Percentiles rank a stretch among this genome's conserved stretches.
phyloP scores from a whole-genome alignment of 2,888 invertebrate species.

The Drosophila neotestacea region DNA sequence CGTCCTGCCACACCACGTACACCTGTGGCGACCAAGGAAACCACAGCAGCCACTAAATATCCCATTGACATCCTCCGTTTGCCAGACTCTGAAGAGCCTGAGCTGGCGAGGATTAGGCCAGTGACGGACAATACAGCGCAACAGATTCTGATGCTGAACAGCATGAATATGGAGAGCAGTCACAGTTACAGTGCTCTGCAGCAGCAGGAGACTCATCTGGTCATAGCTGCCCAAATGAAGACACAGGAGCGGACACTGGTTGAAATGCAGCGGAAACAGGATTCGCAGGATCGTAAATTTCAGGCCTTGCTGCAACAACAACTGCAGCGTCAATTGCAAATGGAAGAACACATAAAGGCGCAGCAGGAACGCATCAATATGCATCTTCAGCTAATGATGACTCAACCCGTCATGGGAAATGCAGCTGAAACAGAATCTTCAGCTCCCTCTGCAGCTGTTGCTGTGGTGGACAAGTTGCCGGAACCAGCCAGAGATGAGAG shows the following conservation, averaged over 20 bases:
- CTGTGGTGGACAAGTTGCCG: neutral
- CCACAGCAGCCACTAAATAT: constrained; percentile 27
- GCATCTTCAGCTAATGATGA: constrained; percentile 84
- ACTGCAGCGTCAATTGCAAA: constrained; percentile 82
- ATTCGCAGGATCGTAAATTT: constrained; percentile 83
- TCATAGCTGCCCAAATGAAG: constrained; percentile 83
- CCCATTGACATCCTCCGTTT: constrained; percentile 54
- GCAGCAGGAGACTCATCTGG: constrained; percentile 84
- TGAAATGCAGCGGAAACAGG: constrained; percentile 84
- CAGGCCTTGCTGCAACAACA: constrained; percentile 83
- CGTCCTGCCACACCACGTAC: constrained; percentile 44
- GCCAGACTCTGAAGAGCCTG: constrained; percentile 46
- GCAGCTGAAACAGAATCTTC: neutral
- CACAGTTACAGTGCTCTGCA: constrained; percentile 78
- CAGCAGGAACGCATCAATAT: constrained; percentile 85
- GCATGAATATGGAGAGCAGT: constrained; percentile 78
- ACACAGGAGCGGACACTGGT: constrained; percentile 82
- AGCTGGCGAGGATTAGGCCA: constrained; percentile 4
- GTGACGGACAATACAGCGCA: constrained; percentile 52
- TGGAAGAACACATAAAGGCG: constrained; percentile 83
- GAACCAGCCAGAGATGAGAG: constrained; percentile 19
- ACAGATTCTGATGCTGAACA: constrained; percentile 76
- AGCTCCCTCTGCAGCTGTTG: accelerated
- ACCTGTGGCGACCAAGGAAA: constrained; percentile 21
- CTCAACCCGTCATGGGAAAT: constrained; percentile 69